phyloP scores from a whole-genome alignment of 2,113 vertebrate genomes.

The Stomatorhinus ivindoensis region DNA sequence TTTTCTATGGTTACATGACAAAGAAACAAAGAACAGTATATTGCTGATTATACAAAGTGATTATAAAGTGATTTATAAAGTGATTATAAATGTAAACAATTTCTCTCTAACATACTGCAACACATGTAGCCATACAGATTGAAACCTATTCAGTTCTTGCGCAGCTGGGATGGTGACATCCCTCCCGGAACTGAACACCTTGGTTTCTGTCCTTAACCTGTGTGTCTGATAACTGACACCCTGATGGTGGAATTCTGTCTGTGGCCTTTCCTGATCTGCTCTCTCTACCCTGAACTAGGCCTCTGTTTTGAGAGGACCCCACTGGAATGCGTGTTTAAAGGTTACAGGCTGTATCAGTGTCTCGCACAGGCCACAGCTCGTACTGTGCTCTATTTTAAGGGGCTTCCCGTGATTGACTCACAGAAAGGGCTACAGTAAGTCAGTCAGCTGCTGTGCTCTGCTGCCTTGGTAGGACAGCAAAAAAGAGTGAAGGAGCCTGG shows the following conservation, averaged over 20 bases:
- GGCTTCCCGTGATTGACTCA: slow-evolving; percentile 15
- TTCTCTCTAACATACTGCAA: no score
- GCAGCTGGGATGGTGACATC: not conserved
- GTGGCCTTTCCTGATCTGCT: not conserved
- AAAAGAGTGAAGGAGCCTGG: not conserved
- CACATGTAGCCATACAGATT: not conserved
- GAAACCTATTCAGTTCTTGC: not conserved
- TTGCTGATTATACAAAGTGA: no score
- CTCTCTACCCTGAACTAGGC: slow-evolving; percentile 3
- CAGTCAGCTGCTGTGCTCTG: not conserved
- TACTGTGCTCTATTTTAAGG: slow-evolving; percentile 3
- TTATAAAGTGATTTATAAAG: no score
- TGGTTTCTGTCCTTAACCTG: not conserved
- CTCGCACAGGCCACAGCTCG: slow-evolving; percentile 15
- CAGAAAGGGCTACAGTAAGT: not conserved
- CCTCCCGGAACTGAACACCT: not conserved
- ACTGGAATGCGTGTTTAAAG: slow-evolving; percentile 57
- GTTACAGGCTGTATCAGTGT: slow-evolving; percentile 57
- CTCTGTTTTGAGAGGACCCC: slow-evolving; percentile 16
- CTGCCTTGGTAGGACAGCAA: not conserved
- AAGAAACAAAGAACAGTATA: no score
- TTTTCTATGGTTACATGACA: no score
- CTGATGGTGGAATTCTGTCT: not conserved
- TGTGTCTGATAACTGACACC: not conserved
- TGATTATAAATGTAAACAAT: no score